Base-by-base conservation (phyloP, 2,797 vertebrate species). In the Sebastolobus alascanus region DNA sequence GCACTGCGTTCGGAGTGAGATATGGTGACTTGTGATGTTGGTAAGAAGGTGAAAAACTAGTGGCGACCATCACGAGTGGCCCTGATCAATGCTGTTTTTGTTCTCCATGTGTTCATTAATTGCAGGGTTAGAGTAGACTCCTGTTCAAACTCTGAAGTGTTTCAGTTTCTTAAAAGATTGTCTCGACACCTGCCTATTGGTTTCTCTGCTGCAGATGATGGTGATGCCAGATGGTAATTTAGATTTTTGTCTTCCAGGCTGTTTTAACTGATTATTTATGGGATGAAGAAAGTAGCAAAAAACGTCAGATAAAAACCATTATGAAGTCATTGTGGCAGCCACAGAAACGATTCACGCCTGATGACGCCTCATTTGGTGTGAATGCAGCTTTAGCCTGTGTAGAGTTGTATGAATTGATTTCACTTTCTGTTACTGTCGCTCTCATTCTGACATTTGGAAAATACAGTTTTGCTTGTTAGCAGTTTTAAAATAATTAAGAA, bases 1-100 rank as follows among this genome's bases (percentile, higher is more conserved):
- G 91, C 90, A 85, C 92, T 92, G 89, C 72, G 56, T 68, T 71
- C 25, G 60, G 75, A 74, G 87, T 5, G 68, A 63, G 55, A 29
- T 35, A 6, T 2, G 68, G 73, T 60, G 14, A 68, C 38, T 58
- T 68, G 64, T 59, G 70, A 79, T 70, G 61, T 69, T 35, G 46
- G 33, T 68, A 7, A 27, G 55, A 58, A 52, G 63, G 22, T 33
- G 73, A 31, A 68, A 58, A 74, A 64, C 50, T 10, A n/a, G 43
- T 50, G 50, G 22, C 25, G 12, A 35, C 25, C 4, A 0, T 64
- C 5, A 52, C 5, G 60, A 87, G 8, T 60, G 71, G 68, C 64
- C 58, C 52, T 66, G 55, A 68, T 78, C 18, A 46, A 75, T 72
- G 71, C 73, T 73, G 85, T 22, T 54, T 73, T 60, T 67, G 52